These are phyloP conservation scores for Limnephilus rhombicus DNA, from an alignment of 2,888 invertebrate species.

Conservation along the genomic window DNA sequence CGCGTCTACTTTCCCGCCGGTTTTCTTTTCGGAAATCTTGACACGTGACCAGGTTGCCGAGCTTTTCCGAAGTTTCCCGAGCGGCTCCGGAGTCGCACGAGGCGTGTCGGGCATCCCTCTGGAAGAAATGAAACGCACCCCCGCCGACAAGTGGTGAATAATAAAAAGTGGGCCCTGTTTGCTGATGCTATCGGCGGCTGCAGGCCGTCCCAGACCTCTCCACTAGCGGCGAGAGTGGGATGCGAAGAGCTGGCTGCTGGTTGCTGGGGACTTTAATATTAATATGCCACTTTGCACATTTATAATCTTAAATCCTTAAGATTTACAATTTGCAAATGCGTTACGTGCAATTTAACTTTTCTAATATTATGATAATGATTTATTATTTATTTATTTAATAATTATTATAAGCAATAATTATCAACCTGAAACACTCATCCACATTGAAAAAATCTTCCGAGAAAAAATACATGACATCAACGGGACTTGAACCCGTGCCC, in stretches of 20 bases:
- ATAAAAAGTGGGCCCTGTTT: constrained; percentile 63
- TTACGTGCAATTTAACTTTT: background rate
- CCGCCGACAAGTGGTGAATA: constrained; percentile 62
- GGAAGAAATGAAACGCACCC: constrained; percentile 50
- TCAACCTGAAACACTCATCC: no score
- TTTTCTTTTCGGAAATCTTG: constrained; percentile 52
- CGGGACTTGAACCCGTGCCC: no score
- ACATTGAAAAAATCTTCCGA: no score
- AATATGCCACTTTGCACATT: background rate
- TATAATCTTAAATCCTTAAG: background rate
- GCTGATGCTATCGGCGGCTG: constrained; percentile 57
- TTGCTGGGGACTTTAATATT: background rate
- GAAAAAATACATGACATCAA: no score
- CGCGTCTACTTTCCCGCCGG: constrained; percentile 42
- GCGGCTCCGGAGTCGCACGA: constrained; percentile 47
- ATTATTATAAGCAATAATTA: no score
- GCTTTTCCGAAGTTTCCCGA: constrained; percentile 45
- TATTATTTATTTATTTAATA: no score
- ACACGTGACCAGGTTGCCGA: constrained; percentile 59
- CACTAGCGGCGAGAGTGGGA: constrained; percentile 53
- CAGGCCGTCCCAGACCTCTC: constrained; percentile 64
- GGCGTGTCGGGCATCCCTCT: constrained; percentile 45
- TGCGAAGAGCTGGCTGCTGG: background rate
- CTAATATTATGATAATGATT: background rate
- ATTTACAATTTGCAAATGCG: background rate